Conservation (phyloP, 2,113 vertebrate genomes). For the Apodemus sylvaticus region DNA sequence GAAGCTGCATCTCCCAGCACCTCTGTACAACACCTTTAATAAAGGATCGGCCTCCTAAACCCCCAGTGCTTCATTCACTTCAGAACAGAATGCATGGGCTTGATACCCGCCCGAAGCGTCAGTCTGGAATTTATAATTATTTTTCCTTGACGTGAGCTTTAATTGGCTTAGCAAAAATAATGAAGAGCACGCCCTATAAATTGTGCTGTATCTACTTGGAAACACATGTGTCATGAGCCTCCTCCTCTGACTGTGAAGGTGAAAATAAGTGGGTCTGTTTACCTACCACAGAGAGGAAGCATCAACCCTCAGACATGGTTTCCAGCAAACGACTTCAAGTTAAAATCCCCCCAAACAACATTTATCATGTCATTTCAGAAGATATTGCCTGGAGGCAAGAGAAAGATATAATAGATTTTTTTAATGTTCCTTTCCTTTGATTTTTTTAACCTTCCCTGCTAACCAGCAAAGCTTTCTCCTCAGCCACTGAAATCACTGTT, state of each 20-base stretch:
- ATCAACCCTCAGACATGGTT: constrained; percentile 19
- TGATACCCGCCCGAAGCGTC: constrained; percentile 15
- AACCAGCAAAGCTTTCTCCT: background rate
- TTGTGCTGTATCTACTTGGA: constrained; percentile 25
- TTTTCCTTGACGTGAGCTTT: constrained; percentile 52
- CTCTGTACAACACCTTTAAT: background rate
- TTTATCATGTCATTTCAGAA: constrained; percentile 46
- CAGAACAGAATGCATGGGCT: constrained; percentile 28
- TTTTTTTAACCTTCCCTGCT: background rate
- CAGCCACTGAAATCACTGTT: background rate
- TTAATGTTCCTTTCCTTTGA: constrained; percentile 19
- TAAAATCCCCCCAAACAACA: constrained; percentile 55
- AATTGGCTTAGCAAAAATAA: constrained; percentile 52
- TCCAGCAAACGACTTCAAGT: constrained; percentile 48
- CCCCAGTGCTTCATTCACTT: constrained; percentile 41
- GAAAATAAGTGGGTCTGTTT: background rate
- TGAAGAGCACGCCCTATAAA: background rate
- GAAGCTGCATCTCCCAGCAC: background rate
- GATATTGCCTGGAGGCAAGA: constrained; percentile 37
- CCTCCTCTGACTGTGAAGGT: background rate
- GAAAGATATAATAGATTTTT: constrained; percentile 33
- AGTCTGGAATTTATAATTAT: constrained; percentile 50
- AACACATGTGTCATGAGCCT: background rate
- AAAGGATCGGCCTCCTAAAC: constrained; percentile 23
- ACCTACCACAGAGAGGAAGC: constrained; percentile 34